Percentiles rank a stretch among this genome's conserved stretches.
These are phyloP conservation scores for Styela plicata DNA, from an alignment of 23 tunicate genomes.

Conservation along the genomic window DNA sequence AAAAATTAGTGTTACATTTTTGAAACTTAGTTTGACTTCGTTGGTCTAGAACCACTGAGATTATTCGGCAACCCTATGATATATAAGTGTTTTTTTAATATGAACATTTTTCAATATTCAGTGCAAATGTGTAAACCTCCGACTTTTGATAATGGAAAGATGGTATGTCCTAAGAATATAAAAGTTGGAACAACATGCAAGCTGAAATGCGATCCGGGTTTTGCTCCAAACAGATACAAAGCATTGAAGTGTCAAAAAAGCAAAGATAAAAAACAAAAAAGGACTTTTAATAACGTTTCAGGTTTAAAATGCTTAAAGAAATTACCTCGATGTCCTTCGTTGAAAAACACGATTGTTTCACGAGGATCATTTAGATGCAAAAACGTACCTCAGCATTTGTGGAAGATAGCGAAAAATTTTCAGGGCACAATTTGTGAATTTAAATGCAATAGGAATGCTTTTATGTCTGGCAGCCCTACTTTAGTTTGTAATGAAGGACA, in stretches of 20 bases:
- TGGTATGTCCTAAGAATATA: background rate
- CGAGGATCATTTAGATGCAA: background rate
- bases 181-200: conserved; percentile 14
- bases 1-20: no score
- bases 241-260: background rate
- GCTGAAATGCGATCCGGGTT: conserved; percentile 13
- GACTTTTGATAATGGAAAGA: background rate
- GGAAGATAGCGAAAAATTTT: background rate
- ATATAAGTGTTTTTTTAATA: no score
- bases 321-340: background rate
- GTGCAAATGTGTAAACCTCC: background rate
- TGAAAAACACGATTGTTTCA: background rate
- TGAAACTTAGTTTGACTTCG: no score
- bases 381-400: background rate
- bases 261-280: background rate
- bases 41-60: no score
- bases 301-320: background rate
- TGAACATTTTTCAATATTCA: no score
- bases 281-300: background rate
- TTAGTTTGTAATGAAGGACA: conserved; percentile 1
- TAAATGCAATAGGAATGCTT: background rate
- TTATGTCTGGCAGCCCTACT: background rate
- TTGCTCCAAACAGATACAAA: background rate
- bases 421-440: background rate
- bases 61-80: no score